Conservation (phyloP, 2,797 vertebrate species). For the Pangasius mekongensis region DNA sequence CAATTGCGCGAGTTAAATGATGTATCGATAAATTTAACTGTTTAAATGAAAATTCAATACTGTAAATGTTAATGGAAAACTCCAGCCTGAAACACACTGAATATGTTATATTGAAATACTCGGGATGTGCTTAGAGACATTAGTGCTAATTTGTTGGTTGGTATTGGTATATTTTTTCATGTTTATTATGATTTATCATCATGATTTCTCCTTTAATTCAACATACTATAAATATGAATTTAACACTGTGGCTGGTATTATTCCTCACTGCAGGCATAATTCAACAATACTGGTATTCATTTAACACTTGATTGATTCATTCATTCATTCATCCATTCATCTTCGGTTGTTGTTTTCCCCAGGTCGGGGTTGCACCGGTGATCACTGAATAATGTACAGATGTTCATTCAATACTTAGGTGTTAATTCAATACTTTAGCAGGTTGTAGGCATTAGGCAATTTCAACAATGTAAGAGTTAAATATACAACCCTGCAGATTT, state of each 20-base stretch:
- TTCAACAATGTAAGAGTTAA: not conserved
- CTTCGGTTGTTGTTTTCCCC: not conserved
- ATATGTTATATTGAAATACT: not conserved
- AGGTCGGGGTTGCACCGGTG: not conserved
- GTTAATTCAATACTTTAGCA: not conserved
- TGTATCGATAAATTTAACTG: not conserved
- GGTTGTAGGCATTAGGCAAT: not conserved
- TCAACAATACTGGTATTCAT: too few species aligned
- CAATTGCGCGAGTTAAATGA: not conserved
- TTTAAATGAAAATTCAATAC: not conserved
- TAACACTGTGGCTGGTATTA: not conserved
- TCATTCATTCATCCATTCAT: not conserved
- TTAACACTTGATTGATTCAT: not conserved
- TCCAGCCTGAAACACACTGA: not conserved
- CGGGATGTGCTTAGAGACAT: not conserved
- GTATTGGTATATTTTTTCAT: too few species aligned
- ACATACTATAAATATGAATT: not conserved
- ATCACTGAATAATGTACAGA: not conserved
- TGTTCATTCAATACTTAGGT: not conserved
- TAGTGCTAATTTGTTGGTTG: too few species aligned
- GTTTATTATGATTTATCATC: too few species aligned
- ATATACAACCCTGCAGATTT: not conserved
- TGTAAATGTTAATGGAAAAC: not conserved
- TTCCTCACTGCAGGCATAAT: not conserved
- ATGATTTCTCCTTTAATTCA: not conserved